phyloP scores from a whole-genome alignment of 1,140 invertebrate species.

The Nasonia longicornis region DNA sequence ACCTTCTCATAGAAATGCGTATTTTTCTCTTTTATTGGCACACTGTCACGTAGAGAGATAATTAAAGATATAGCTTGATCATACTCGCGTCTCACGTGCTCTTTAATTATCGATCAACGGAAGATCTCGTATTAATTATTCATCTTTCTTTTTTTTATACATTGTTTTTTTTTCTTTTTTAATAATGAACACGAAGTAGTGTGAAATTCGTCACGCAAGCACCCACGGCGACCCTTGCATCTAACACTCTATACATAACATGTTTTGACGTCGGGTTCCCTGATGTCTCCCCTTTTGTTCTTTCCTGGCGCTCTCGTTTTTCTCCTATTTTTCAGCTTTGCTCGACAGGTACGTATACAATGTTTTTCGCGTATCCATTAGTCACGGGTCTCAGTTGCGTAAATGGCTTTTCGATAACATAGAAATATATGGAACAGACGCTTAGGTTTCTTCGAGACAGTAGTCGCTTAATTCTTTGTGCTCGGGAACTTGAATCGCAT shows the following conservation, averaged over 20 bases:
- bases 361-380: slow-evolving; percentile 29
- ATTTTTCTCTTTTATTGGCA: slow-evolving; percentile 61
- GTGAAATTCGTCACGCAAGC: slow-evolving; percentile 20
- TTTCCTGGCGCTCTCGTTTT: neutral
- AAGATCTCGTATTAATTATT: slow-evolving; percentile 48
- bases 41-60: slow-evolving; percentile 63
- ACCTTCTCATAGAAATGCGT: slow-evolving; percentile 46
- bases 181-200: slow-evolving; percentile 29
- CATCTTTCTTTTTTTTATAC: neutral
- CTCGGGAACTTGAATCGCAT: neutral
- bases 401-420: neutral
- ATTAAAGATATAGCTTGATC: slow-evolving; percentile 50
- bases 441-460: neutral
- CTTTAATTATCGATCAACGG: slow-evolving; percentile 45
- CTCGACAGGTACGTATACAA: slow-evolving; percentile 48
- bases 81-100: slow-evolving; percentile 37
- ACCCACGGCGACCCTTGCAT: slow-evolving; percentile 3
- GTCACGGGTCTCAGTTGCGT: neutral
- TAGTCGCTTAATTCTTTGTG: slow-evolving; percentile 4
- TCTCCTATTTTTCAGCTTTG: neutral
- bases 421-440: slow-evolving; percentile 23
- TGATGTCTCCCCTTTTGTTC: slow-evolving; percentile 22
- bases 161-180: slow-evolving; percentile 1
- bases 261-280: slow-evolving; percentile 31
- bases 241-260: slow-evolving; percentile 26